Evolutionary conservation across 2,888 invertebrate species (phyloP).

Genomic region (Ennomos erosarius): DNA sequence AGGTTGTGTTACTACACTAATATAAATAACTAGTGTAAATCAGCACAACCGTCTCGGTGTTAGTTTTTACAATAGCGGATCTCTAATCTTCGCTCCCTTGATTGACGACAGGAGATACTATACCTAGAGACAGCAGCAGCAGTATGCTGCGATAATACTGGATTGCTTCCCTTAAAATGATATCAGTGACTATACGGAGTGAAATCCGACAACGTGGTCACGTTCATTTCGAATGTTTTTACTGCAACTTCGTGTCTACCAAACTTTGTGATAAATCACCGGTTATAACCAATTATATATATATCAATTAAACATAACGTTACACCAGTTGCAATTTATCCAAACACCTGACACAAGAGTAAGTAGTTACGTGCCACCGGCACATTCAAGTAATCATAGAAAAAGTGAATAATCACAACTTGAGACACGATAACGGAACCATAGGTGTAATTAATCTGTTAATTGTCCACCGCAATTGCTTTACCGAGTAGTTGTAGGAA

Average conservation of each 20-base stretch:
- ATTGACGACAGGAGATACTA: slow-evolving; percentile 31
- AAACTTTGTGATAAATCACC: too few species aligned
- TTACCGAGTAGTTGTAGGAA: slow-evolving; percentile 13
- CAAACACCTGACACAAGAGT: slow-evolving; percentile 8
- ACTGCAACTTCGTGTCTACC: too few species aligned
- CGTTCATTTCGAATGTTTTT: slow-evolving; percentile 9
- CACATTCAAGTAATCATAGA: slow-evolving; percentile 15
- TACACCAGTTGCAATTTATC: slow-evolving; percentile 5
- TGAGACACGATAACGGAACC: slow-evolving; percentile 37
- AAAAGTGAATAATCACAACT: slow-evolving; percentile 31
- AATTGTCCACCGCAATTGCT: slow-evolving; percentile 31
- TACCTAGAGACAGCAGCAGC: slow-evolving; percentile 14
- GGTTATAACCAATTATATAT: too few species aligned
- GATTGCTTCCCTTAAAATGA: slow-evolving; percentile 34
- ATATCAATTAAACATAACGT: too few species aligned
- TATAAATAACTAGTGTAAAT: neutral
- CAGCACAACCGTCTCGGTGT: slow-evolving; percentile 12
- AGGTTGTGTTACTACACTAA: too few species aligned
- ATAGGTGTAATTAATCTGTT: slow-evolving; percentile 38
- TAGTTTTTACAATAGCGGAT: slow-evolving; percentile 11
- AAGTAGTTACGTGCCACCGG: slow-evolving; percentile 9
- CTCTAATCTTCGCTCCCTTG: slow-evolving; percentile 20
- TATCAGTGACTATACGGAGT: slow-evolving; percentile 4
- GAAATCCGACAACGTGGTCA: slow-evolving; percentile 13
- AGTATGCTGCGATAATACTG: slow-evolving; percentile 36